Conservation (phyloP, 2,888 invertebrate genomes). For the Schizaphis graminum region DNA sequence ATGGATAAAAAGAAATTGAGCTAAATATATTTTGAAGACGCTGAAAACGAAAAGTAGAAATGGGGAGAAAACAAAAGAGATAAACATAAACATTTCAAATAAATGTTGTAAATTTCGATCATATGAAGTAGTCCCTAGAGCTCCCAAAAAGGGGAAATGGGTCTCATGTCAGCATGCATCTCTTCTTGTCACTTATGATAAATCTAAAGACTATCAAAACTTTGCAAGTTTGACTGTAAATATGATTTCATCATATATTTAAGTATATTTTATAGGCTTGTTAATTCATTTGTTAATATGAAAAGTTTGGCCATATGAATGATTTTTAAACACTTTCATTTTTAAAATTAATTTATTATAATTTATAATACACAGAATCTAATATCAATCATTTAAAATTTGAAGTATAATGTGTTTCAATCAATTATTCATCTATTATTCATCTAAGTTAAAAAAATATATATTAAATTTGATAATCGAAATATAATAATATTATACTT, state of each 20-base stretch:
- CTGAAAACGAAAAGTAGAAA: neutral
- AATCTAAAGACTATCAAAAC: constrained; percentile 14
- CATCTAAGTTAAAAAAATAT: neutral
- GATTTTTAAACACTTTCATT: neutral
- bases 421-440: neutral
- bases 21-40: constrained; percentile 48
- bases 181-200: constrained; percentile 12
- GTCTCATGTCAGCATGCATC: constrained; percentile 20
- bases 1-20: constrained; percentile 49
- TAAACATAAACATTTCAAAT: constrained; percentile 60
- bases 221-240: neutral
- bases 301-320: neutral
- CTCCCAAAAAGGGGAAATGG: constrained; percentile 22
- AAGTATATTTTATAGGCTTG: neutral
- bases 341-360: neutral
- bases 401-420: neutral
- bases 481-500: neutral
- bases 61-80: constrained; percentile 26
- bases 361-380: no score
- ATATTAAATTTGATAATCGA: neutral
- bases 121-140: constrained; percentile 50
- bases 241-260: neutral
- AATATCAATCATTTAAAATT: neutral
- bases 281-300: neutral
- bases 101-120: constrained; percentile 52